These are phyloP conservation scores for Masnerella sp. DNA, from an alignment of 2,888 invertebrate genomes.

Conservation along the genomic window DNA sequence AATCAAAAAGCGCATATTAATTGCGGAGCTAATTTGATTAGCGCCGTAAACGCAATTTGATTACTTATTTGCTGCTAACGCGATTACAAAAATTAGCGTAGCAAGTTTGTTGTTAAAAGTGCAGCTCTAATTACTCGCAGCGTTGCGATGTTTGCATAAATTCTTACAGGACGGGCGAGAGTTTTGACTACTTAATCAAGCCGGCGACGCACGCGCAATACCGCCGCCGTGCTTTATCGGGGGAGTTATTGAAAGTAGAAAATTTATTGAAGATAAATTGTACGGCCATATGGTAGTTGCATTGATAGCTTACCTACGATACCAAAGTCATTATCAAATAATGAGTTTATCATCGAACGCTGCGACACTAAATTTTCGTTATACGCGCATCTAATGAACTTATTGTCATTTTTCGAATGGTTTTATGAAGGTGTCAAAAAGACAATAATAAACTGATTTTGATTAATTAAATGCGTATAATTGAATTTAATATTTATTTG, in stretches of 20 bases:
- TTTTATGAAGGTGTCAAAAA: constrained; percentile 3
- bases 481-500: no score
- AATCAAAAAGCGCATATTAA: constrained; percentile 33
- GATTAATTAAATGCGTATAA: no score
- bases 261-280: constrained; percentile 62
- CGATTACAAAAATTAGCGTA: constrained; percentile 20
- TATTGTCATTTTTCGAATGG: constrained; percentile 36
- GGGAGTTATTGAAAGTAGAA: constrained; percentile 60
- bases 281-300: constrained; percentile 53
- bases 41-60: constrained; percentile 11
- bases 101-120: constrained; percentile 29
- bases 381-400: constrained; percentile 41
- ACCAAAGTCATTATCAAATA: constrained; percentile 55
- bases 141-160: constrained; percentile 53
- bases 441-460: no score
- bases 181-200: constrained; percentile 57
- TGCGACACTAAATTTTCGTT: constrained; percentile 39
- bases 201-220: constrained; percentile 12
- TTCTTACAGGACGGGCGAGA: constrained; percentile 40
- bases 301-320: constrained; percentile 52
- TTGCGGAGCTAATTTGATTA: constrained; percentile 18
- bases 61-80: constrained; percentile 4
- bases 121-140: constrained; percentile 19
- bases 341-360: constrained; percentile 57
- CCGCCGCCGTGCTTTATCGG: constrained; percentile 37